A percentile compares a stretch with the other conserved stretches of the same genome.
Conservation (phyloP, 2,113 vertebrate species). For the Tonatia bakeri region DNA sequence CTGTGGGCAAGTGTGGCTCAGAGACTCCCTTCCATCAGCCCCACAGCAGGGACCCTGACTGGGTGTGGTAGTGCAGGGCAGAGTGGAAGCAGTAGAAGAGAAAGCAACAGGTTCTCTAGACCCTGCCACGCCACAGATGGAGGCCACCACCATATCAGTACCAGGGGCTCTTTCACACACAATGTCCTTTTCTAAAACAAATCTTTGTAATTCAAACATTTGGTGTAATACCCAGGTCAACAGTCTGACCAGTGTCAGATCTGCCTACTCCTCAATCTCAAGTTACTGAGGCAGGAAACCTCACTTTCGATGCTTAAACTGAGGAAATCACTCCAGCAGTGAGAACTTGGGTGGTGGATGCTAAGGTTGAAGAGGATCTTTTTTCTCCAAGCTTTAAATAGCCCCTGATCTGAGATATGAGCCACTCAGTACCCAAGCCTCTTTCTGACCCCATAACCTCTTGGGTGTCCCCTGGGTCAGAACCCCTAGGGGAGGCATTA, state of each 20-base stretch:
- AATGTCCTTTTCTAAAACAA: not conserved
- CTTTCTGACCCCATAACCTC: not conserved
- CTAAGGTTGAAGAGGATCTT: not conserved
- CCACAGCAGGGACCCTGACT: not conserved
- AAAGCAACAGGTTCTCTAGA: constrained; percentile 6
- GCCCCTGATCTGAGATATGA: not conserved
- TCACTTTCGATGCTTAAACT: not conserved
- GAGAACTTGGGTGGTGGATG: not conserved
- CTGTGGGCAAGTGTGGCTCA: not conserved
- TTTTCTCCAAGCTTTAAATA: not conserved
- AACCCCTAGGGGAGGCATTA: not conserved
- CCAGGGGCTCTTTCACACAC: not conserved
- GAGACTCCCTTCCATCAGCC: not conserved
- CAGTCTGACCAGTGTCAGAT: not conserved
- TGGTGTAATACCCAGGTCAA: not conserved
- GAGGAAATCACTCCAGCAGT: not conserved
- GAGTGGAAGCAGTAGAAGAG: not conserved
- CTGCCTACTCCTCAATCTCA: not conserved
- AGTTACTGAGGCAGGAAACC: not conserved
- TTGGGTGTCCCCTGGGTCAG: not conserved
- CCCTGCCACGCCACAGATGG: not conserved
- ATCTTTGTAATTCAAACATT: constrained; percentile 4
- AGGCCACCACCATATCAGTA: not conserved
- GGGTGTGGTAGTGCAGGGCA: not conserved
- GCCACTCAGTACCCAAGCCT: not conserved